Evolutionary conservation across 2,888 invertebrate genomes (phyloP), one percentile per base, ranked within the genome.

Genomic region (Phoenoteleia sp.): DNA sequence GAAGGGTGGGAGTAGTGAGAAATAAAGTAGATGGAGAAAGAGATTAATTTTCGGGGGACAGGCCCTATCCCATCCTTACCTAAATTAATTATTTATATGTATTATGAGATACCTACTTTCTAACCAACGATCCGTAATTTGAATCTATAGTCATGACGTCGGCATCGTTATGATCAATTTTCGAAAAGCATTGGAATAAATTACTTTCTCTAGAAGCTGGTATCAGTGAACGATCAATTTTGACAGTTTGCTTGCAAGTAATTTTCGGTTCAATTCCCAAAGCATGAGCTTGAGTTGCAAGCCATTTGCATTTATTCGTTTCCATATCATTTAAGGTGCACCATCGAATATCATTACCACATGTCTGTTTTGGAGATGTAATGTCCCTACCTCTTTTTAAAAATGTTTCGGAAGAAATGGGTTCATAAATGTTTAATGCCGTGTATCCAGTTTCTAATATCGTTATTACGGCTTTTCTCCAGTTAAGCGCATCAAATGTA

Each of bases 61-160:
- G n/a, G n/a, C n/a, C n/a, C n/a, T n/a, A n/a, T n/a, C n/a, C n/a
- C n/a, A n/a, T n/a, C n/a, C n/a, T n/a, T n/a, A n/a, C n/a, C n/a
- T n/a, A n/a, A n/a, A n/a, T n/a, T n/a, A n/a, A n/a, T n/a, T n/a
- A n/a, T n/a, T n/a, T n/a, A n/a, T n/a, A n/a, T n/a, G n/a, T n/a
- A n/a, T n/a, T n/a, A n/a, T n/a, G n/a, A n/a, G n/a, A 29, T 21
- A 94, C 95, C 94, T 90, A 96, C 96, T 94, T 94, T 91, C 96
- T 94, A 0, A 96, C 96, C 21, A 96, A 88, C 86, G 95, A 95
- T 76, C 96, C 96, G 80, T 95, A 96, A 89, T 96, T 95, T 0
- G 96, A 95, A 17, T 96, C 95, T 3, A 95, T 94, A 0, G 95
- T 94, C 11, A 96, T 94, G 84, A 96, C 94, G 87, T 96, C 96